These are phyloP conservation scores for Morus bassanus DNA, from an alignment of 2,797 vertebrate species.

Conservation along the genomic window DNA sequence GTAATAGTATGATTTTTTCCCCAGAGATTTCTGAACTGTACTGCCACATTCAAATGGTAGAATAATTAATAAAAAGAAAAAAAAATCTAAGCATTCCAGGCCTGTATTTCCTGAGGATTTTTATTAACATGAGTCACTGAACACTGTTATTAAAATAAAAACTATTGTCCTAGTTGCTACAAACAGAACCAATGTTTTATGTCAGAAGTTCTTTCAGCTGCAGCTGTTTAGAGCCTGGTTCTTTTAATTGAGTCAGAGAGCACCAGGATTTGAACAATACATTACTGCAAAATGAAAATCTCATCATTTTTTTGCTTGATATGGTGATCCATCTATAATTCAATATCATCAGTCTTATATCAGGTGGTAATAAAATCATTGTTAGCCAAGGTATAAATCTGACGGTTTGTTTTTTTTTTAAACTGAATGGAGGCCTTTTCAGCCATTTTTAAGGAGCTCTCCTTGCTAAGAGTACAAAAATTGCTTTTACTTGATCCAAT, in stretches of 20 bases:
- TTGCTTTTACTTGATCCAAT: slow-evolving; percentile 43
- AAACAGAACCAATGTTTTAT: neutral
- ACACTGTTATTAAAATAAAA: slow-evolving; percentile 24
- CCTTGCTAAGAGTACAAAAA: neutral
- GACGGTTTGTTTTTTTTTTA: neutral
- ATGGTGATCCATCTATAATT: slow-evolving; percentile 46
- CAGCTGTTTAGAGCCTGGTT: neutral
- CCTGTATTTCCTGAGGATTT: neutral
- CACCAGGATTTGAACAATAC: slow-evolving; percentile 23
- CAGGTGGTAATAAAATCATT: slow-evolving; percentile 33
- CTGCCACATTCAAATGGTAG: neutral
- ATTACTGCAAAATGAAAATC: slow-evolving; percentile 23
- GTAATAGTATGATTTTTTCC: neutral
- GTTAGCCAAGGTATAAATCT: neutral
- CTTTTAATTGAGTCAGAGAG: slow-evolving; percentile 13
- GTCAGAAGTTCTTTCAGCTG: neutral
- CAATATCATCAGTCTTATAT: slow-evolving; percentile 22
- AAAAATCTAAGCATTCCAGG: neutral
- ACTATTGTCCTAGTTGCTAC: neutral
- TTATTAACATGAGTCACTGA: neutral
- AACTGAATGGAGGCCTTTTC: neutral
- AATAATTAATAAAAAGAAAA: neutral
- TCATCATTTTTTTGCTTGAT: slow-evolving; percentile 12
- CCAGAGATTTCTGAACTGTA: neutral
- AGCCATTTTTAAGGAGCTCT: neutral